Evolutionary conservation across 2,113 vertebrate species (phyloP).

Genomic region (Crotalus viridis): DNA sequence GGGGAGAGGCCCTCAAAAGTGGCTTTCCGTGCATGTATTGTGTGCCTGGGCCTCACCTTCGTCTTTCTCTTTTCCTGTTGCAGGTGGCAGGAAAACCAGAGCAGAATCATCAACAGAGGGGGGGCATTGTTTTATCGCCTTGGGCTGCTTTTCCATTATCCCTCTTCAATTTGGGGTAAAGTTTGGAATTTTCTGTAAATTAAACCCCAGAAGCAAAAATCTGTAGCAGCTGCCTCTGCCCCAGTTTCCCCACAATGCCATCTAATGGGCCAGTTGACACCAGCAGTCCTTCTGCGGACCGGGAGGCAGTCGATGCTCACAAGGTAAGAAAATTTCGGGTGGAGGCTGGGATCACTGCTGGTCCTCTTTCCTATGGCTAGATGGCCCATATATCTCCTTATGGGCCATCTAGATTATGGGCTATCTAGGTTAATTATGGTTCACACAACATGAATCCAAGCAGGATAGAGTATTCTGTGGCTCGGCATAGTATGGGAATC

Average conservation of each 20-base stretch:
- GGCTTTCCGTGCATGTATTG: neutral
- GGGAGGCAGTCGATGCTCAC: conserved; percentile 41
- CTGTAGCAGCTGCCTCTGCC: neutral
- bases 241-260: conserved; percentile 72
- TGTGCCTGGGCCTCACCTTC: neutral
- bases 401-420: too few relatives aligned
- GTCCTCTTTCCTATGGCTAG: too few relatives aligned
- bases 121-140: neutral
- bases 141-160: conserved; percentile 32
- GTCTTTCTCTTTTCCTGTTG: conserved; percentile 17
- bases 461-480: neutral
- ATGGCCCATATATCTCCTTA: too few relatives aligned
- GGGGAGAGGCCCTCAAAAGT: conserved; percentile 7
- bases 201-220: neutral
- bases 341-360: neutral
- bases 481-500: neutral
- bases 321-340: conserved; percentile 40
- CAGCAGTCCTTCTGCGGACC: conserved; percentile 53
- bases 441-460: neutral
- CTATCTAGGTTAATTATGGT: neutral
- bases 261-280: conserved; percentile 75
- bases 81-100: conserved; percentile 42
- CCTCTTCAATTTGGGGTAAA: conserved; percentile 28
- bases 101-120: conserved; percentile 9
- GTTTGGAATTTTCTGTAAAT: conserved; percentile 39